Evolutionary conservation across 2,797 vertebrate genomes (phyloP).

Genomic region (Petrocephalus sullivani): DNA sequence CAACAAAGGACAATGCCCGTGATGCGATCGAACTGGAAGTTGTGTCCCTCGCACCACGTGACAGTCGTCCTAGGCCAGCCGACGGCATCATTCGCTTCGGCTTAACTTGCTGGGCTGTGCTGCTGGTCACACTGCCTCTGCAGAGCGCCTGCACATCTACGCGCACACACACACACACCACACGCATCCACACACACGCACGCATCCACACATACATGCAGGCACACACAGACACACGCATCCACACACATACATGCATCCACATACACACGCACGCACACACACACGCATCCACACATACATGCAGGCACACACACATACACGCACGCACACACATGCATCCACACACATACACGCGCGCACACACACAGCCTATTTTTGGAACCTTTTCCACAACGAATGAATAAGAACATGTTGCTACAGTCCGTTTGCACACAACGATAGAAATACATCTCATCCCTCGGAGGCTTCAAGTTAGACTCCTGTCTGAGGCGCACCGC

Average conservation of each 20-base stretch:
- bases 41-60: conserved; percentile 15
- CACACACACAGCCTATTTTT: not conserved
- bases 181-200: no score
- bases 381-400: not conserved
- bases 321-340: no score
- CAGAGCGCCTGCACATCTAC: not conserved
- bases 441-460: not conserved
- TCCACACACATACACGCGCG: not conserved
- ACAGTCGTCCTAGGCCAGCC: not conserved
- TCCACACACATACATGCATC: no score
- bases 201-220: no score
- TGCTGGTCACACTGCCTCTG: not conserved
- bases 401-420: not conserved
- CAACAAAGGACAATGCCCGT: conserved; percentile 12
- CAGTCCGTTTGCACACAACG: not conserved
- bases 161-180: no score
- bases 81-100: not conserved
- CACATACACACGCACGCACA: no score
- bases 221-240: no score
- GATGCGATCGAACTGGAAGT: conserved; percentile 22
- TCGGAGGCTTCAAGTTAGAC: not conserved
- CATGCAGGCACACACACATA: not conserved
- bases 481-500: not conserved
- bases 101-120: not conserved
- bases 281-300: not conserved